Base-by-base conservation (phyloP, 2,888 invertebrate species). In the Apamea anceps region DNA sequence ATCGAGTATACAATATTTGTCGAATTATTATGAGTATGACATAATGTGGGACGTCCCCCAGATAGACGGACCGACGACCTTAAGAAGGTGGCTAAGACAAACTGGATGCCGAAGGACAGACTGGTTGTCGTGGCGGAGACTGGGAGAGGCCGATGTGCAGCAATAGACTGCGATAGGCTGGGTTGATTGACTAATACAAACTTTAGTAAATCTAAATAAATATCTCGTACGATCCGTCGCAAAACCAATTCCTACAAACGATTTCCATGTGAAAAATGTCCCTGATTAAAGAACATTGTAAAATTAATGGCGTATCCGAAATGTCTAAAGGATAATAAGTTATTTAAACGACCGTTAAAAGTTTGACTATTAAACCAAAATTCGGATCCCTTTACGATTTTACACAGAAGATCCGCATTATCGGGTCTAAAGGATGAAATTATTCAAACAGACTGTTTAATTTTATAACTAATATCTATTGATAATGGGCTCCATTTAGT, bases 321-420 rank as follows among this genome's bases (percentile, higher is more conserved):
- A 87, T 80, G 68, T 73, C 66, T 77, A 60, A 72, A 84, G 84
- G 79, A 85, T 85, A 85, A 83, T 80, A 86, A 89, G 80, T 87
- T 87, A 83, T 86, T 87, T 80, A 81, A 88, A 89, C 73, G 76
- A 79, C 78, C 86, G 48, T 87, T 84, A 84, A 84, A 90, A 92
- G 86, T 92, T 91, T 1, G 66, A 72, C 84, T 75, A 88, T 91
- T 88, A 91, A 89, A 86, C 75, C 72, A n/a, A 68, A 72, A 83
- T 88, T 82, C 67, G 60, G 80, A 84, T 78, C 82, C 77, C 45
- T 87, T 89, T 87, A 83, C 84, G 85, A 80, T 85, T 88, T 85
- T 84, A 86, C 84, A 85, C 81, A 28, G 75, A 80, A 80, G 83
- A 85, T 85, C 48, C 51, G 80, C 70, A 89, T 89, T 88, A 90